Conservation (phyloP, 2,113 vertebrate species). For the Protobothrops mucrosquamatus region DNA sequence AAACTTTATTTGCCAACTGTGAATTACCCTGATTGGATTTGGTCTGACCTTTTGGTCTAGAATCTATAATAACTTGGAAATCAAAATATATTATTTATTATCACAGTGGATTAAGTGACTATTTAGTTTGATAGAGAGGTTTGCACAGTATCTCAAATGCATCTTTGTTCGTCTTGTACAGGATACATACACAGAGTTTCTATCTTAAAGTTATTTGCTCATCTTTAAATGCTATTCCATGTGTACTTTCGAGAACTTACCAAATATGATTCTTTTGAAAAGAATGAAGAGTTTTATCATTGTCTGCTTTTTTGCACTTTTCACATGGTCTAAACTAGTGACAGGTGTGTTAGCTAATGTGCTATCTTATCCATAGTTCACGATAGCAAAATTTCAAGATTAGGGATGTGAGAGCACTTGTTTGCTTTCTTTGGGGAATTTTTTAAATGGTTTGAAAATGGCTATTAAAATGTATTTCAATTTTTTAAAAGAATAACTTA, state of each 20-base stretch:
- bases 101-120: fast-evolving
- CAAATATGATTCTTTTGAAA: not conserved
- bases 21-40: fast-evolving
- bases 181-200: not conserved
- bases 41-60: fast-evolving
- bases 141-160: not conserved
- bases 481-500: not conserved
- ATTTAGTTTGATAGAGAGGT: not conserved
- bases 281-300: not conserved
- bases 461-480: not conserved
- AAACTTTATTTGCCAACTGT: not conserved
- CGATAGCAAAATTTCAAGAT: not conserved
- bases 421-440: not conserved
- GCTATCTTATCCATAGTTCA: not conserved
- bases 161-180: not conserved
- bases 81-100: not conserved
- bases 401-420: not conserved
- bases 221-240: not conserved
- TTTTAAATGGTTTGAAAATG: not conserved
- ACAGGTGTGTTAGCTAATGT: not conserved
- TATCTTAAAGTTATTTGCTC: not conserved
- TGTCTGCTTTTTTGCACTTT: not conserved
- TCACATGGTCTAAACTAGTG: not conserved
- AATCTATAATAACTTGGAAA: not conserved
- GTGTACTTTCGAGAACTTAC: not conserved